Conservation (phyloP, 1,140 invertebrate genomes). For the Kradibia gibbosae region DNA sequence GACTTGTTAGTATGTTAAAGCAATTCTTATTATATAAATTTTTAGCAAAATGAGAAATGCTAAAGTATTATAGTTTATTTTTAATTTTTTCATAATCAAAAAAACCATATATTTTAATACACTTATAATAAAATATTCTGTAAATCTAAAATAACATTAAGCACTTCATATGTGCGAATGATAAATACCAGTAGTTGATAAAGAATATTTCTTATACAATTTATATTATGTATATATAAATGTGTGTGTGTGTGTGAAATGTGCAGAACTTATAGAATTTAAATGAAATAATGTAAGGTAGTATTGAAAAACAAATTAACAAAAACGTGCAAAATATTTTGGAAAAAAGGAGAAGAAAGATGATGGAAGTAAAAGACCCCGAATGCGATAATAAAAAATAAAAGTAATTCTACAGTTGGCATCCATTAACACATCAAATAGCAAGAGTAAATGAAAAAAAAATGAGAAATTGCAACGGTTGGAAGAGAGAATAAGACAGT, state of each 20-base stretch:
- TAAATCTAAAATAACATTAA: not conserved
- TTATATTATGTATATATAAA: too few species aligned
- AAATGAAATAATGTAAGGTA: not conserved
- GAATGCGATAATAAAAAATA: conserved; percentile 25
- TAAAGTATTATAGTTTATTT: not conserved
- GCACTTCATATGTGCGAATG: not conserved
- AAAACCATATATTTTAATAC: too few species aligned
- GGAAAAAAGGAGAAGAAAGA: conserved; percentile 45
- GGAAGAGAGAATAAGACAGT: conserved; percentile 1
- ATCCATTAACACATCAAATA: conserved; percentile 53
- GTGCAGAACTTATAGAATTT: not conserved
- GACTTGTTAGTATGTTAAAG: too few species aligned
- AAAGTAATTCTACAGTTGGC: not conserved
- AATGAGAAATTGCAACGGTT: not conserved
- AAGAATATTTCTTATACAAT: too few species aligned
- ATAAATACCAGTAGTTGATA: not conserved
- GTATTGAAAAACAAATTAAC: not conserved
- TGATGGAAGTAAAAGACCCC: conserved; percentile 24
- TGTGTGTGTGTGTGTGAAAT: not conserved
- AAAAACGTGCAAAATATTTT: not conserved
- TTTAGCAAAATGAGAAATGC: not conserved
- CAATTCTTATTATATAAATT: not conserved
- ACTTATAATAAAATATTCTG: too few species aligned
- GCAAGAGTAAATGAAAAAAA: conserved; percentile 54
- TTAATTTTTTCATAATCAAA: not conserved